Base-by-base conservation (phyloP, 1,140 invertebrate species). In the Bathynomus jamesi region DNA sequence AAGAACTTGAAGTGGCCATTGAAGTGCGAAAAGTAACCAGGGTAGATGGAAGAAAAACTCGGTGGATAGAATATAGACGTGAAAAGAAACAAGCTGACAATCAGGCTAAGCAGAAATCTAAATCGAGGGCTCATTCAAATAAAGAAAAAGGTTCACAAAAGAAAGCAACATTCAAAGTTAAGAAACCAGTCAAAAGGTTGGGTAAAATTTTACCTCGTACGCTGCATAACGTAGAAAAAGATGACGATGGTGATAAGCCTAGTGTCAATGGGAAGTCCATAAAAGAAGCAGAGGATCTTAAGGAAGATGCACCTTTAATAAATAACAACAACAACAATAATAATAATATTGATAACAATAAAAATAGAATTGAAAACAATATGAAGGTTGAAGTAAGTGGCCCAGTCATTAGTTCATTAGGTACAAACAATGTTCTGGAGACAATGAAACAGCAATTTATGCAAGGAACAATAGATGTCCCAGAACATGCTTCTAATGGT, bases 381-480 rank as follows among this genome's bases (percentile, higher is more conserved):
- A 76, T 76, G 75, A 76, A 76, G 60, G 72, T 71, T 61, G 75
- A 76, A 28, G 31, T 67, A 27, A 32, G 46, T n/a, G 68, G 64
- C 28, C 60, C 75, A 28, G 67, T 72, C 21, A 24, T 74, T 31
- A 72, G 71, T 72, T 71, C 61, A 61, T 67, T 76, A n/a, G 74
- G 66, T 30, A 72, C 71, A 46, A 72, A 60, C 25, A 76, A 76
- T 76, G 75, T 76, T 21, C 61, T 76, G 17, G 71, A 76, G 61
- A 76, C 65, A 13, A 76, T 76, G 75, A 76, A 76, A 32, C 72
- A 71, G 62, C 75, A 76, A 25, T 76, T 76, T 60, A 61, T 76
- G 46, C 75, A 76, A 24, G 75, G 72, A 10, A 76, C 75, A 32
- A 70, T 69, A 60, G 69, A 72, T 63, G 64, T 70, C 28, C 68